Evolutionary conservation across 2,888 invertebrate species (phyloP).

Genomic region (Tipula lateralis): DNA sequence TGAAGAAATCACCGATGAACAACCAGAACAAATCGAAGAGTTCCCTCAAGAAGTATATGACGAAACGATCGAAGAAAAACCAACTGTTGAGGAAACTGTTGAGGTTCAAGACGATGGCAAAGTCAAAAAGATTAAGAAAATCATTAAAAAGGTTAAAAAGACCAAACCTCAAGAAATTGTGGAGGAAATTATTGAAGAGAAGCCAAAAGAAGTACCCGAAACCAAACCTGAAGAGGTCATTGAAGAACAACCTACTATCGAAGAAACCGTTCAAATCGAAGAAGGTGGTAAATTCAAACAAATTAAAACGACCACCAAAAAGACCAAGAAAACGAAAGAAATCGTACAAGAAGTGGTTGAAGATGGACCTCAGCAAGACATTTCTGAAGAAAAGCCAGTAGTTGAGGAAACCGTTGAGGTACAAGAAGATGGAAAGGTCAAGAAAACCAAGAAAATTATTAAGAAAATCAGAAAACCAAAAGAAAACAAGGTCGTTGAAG

Average conservation of each 20-base stretch:
- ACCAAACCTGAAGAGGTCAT: slow-evolving; percentile 40
- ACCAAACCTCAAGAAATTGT: slow-evolving; percentile 37
- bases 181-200: slow-evolving; percentile 31
- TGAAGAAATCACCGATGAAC: not conserved
- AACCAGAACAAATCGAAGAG: not conserved
- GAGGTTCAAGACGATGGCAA: slow-evolving; percentile 35
- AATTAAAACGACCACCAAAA: slow-evolving; percentile 40
- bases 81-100: slow-evolving; percentile 25
- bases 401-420: slow-evolving; percentile 32
- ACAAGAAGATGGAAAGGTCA: slow-evolving; percentile 34
- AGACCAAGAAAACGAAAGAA: slow-evolving; percentile 34
- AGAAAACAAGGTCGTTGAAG: slow-evolving; percentile 38
- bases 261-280: slow-evolving; percentile 35
- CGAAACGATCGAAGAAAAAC: slow-evolving; percentile 36
- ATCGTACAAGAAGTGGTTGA: slow-evolving; percentile 34
- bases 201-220: slow-evolving; percentile 38
- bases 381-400: slow-evolving; percentile 27
- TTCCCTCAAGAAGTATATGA: not conserved
- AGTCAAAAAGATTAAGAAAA: slow-evolving; percentile 32
- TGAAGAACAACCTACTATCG: slow-evolving; percentile 36
- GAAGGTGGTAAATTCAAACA: slow-evolving; percentile 40
- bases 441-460: not conserved
- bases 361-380: slow-evolving; percentile 32
- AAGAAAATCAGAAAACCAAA: slow-evolving; percentile 13
- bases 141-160: slow-evolving; percentile 36